phyloP scores from a whole-genome alignment of 2,888 invertebrate species.

The Trissolcus japonicus region DNA sequence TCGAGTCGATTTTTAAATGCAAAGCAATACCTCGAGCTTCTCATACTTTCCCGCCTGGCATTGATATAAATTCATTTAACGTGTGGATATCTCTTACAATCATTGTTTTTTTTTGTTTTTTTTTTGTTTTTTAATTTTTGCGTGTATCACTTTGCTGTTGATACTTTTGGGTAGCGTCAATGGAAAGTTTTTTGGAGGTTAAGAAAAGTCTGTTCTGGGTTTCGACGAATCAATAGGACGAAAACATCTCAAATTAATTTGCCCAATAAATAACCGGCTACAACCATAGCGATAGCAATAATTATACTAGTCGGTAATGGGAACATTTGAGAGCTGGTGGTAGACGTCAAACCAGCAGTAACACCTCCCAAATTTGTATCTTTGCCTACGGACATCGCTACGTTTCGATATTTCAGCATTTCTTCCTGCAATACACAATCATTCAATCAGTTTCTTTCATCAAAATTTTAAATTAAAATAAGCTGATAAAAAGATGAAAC shows the following conservation, averaged over 20 bases:
- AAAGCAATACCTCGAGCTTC: slow-evolving; percentile 28
- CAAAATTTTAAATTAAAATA: background rate
- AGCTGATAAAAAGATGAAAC: background rate
- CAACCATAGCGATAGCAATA: slow-evolving; percentile 69
- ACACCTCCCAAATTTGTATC: slow-evolving; percentile 66
- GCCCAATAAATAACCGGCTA: slow-evolving; percentile 73
- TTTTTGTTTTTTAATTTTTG: slow-evolving; percentile 16
- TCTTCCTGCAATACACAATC: slow-evolving; percentile 66
- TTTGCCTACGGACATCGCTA: slow-evolving; percentile 64
- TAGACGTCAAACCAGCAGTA: slow-evolving; percentile 63
- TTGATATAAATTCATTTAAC: slow-evolving; percentile 18
- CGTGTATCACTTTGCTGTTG: slow-evolving; percentile 9
- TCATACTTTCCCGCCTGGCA: slow-evolving; percentile 29
- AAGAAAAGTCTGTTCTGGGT: slow-evolving; percentile 68
- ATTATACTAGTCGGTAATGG: slow-evolving; percentile 59
- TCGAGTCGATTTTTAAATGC: slow-evolving; percentile 40
- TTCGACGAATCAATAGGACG: slow-evolving; percentile 65
- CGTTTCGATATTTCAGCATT: slow-evolving; percentile 69
- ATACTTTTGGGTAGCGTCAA: slow-evolving; percentile 32
- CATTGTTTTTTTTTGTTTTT: slow-evolving; percentile 11
- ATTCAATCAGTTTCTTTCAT: background rate
- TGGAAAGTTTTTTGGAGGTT: slow-evolving; percentile 62
- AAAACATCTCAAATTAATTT: slow-evolving; percentile 73
- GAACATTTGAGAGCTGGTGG: slow-evolving; percentile 59
- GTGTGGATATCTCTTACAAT: slow-evolving; percentile 13